Conservation (phyloP, 2,797 vertebrate species). For the Anomalospiza imberbis region DNA sequence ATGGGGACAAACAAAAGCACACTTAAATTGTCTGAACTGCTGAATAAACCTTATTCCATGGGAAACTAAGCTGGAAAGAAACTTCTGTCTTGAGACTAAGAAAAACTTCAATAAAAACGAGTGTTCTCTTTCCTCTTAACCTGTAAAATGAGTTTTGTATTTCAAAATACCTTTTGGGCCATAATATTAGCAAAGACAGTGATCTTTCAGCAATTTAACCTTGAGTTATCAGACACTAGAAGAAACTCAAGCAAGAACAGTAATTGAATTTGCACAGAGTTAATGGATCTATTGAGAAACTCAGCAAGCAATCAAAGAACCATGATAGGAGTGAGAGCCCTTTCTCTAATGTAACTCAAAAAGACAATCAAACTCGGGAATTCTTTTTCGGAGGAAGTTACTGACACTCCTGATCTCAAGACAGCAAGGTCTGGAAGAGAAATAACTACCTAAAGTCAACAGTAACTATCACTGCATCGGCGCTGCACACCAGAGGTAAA, state of each 20-base stretch:
- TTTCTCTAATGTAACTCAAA: background rate
- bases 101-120: background rate
- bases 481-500: fast-evolving
- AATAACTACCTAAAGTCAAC: background rate
- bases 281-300: background rate
- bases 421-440: background rate
- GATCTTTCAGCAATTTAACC: background rate
- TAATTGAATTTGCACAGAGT: background rate
- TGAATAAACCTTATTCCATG: background rate
- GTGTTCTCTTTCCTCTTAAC: background rate
- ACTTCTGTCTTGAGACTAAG: background rate
- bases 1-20: background rate
- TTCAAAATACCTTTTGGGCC: background rate
- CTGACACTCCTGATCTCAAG: background rate
- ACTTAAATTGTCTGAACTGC: background rate
- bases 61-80: background rate
- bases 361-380: background rate
- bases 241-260: background rate
- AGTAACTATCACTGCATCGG: background rate
- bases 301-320: background rate
- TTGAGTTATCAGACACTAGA: background rate
- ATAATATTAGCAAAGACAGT: background rate
- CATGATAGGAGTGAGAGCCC: background rate
- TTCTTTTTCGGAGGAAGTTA: background rate
- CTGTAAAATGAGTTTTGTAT: background rate